Conservation (phyloP, 37 sponge, comb jelly and placozoan genomes). For the Ephydatia muelleri region DNA sequence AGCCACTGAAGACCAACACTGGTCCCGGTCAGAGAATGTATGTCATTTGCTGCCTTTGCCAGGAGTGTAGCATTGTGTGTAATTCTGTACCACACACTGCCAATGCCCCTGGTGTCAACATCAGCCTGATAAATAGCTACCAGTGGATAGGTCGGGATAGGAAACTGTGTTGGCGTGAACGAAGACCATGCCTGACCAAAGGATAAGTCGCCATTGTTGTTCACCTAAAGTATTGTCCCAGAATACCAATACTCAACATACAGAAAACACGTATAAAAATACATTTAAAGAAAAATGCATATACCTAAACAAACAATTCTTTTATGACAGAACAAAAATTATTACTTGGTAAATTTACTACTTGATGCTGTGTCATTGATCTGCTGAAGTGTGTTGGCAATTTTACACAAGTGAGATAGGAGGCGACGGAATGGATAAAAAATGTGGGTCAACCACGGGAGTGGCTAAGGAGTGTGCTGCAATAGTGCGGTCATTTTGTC, state of each 20-base stretch:
- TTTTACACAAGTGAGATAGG: too few species aligned
- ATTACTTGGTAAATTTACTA: too few species aligned
- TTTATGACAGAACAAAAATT: neutral
- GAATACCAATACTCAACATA: too few species aligned
- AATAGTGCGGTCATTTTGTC: too few species aligned
- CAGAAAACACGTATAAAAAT: neutral
- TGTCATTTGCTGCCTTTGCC: neutral
- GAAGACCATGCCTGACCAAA: neutral
- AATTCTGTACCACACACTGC: neutral
- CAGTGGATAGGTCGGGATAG: neutral
- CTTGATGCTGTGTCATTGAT: too few species aligned
- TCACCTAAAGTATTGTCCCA: neutral
- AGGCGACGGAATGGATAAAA: too few species aligned
- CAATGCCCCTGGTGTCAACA: neutral
- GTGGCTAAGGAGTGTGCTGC: too few species aligned
- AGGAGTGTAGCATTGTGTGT: neutral
- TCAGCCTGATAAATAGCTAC: neutral
- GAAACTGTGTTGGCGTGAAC: neutral
- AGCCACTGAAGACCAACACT: neutral
- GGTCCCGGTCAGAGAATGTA: neutral
- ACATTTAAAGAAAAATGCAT: neutral
- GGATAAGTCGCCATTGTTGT: neutral
- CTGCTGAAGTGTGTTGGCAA: too few species aligned
- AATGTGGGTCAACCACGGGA: too few species aligned
- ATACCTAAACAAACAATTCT: neutral